Evolutionary conservation across 2,888 invertebrate genomes (phyloP), one percentile per base, ranked within the genome.

Genomic region (Pristionchus maxplancki): DNA sequence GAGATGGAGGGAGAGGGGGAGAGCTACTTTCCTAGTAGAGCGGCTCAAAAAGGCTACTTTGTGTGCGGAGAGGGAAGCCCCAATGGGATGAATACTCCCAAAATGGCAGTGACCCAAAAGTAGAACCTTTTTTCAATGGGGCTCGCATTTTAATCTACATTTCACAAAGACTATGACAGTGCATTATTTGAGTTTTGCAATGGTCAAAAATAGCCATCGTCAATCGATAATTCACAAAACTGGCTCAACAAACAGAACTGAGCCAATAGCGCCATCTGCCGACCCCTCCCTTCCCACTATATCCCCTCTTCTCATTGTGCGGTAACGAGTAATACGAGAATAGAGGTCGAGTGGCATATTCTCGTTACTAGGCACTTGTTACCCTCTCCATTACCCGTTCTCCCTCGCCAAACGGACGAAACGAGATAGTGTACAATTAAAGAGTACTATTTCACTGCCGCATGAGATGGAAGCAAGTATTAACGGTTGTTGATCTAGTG

Each of bases 21-120:
- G 71, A 71, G 71, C 71, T 71, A 71, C 71, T 71, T 71, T 71
- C 71, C 71, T 34, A 71, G 71, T 24, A 37, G 71, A 71, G 58
- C 58, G 58, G 58, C 58, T 58, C 58, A 58, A 58, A 58, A 71
- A 71, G 71, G 31, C 71, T 71, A 71, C 71, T 71, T 71, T 71
- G 71, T 6, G 67, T 20, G 37, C n/a, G 71, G 40, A 37, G 28
- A 62, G 50, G 20, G 50, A 58, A 58, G 58, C 58, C 58, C 71
- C 71, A 40, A 31, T 71, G 71, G 71, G 71, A 34, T 71, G 71
- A 71, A 20, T 37, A 37, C 37, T 71, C 71, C 71, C 71, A 20
- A 71, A 71, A 37, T 67, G 64, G 64, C 64, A 31, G 31, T 71
- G 71, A 71, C 71, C 71, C 71, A 71, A 58, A 58, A 24, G 24